These are phyloP conservation scores for Rhingia campestris DNA, from an alignment of 2,888 invertebrate species.

Conservation along the genomic window DNA sequence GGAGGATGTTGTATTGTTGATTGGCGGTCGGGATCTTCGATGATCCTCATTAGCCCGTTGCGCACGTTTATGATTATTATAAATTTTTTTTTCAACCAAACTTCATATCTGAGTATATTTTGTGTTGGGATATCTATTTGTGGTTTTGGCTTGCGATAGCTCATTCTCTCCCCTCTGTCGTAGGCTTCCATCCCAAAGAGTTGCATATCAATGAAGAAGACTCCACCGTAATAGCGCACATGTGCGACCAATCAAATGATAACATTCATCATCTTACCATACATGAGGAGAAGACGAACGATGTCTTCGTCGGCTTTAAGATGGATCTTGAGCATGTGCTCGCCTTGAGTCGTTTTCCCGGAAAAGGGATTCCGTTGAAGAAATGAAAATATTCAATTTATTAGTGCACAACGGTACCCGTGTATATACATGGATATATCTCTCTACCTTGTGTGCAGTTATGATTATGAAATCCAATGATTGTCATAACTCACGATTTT, in stretches of 20 bases:
- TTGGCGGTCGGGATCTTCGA: slow-evolving; percentile 72
- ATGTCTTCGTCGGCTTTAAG: slow-evolving; percentile 48
- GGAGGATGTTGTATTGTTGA: slow-evolving; percentile 64
- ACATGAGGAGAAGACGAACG: slow-evolving; percentile 55
- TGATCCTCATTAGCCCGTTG: slow-evolving; percentile 72
- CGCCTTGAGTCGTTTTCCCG: slow-evolving; percentile 44
- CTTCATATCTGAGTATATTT: slow-evolving; percentile 39
- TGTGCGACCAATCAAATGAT: slow-evolving; percentile 74
- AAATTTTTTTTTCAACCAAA: slow-evolving; percentile 35
- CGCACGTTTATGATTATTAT: slow-evolving; percentile 72
- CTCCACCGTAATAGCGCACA: slow-evolving; percentile 68
- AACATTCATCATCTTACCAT: slow-evolving; percentile 68
- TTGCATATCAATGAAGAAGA: slow-evolving; percentile 68
- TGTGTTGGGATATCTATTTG: slow-evolving; percentile 59
- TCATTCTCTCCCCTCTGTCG: background rate
- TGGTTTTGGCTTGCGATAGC: slow-evolving; percentile 21
- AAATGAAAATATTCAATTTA: slow-evolving; percentile 70
- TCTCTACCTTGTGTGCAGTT: slow-evolving; percentile 62
- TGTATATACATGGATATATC: background rate
- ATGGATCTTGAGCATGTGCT: slow-evolving; percentile 66
- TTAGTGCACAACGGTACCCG: slow-evolving; percentile 42
- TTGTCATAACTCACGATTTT: slow-evolving; percentile 73
- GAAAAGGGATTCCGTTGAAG: slow-evolving; percentile 70
- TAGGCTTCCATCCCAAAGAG: slow-evolving; percentile 17
- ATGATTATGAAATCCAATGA: slow-evolving; percentile 73